Percentiles rank a stretch among this genome's conserved stretches.
phyloP scores from a whole-genome alignment of 2,113 vertebrate species.

The Tinamus guttatus region DNA sequence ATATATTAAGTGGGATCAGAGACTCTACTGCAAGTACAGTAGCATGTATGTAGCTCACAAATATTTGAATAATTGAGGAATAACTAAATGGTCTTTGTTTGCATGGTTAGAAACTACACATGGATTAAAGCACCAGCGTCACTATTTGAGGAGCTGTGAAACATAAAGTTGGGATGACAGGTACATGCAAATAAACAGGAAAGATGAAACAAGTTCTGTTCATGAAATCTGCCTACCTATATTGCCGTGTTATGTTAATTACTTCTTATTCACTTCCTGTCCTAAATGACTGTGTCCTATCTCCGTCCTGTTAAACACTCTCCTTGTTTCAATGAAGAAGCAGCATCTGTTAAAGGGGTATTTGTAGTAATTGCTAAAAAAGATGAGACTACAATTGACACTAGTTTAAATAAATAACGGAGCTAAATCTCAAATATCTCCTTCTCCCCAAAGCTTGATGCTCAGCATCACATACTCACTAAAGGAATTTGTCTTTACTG shows the following conservation, averaged over 20 bases:
- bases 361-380: not conserved
- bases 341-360: not conserved
- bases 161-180: not conserved
- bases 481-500: not conserved
- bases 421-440: not conserved
- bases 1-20: not conserved
- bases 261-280: not conserved
- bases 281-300: not conserved
- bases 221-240: not conserved
- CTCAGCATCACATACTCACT: not conserved
- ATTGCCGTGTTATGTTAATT: not conserved
- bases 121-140: not conserved
- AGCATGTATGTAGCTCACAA: not conserved
- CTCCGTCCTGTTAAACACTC: not conserved
- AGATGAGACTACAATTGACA: not conserved
- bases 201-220: not conserved
- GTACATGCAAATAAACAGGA: not conserved
- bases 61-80: not conserved
- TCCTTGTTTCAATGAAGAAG: not conserved
- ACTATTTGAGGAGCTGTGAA: not conserved
- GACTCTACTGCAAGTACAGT: not conserved
- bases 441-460: not conserved
- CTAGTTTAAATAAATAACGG: not conserved
- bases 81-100: not conserved
- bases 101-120: not conserved